These are phyloP conservation scores for Gastrophysa polygoni DNA, from an alignment of 2,888 invertebrate species.

Conservation along the genomic window DNA sequence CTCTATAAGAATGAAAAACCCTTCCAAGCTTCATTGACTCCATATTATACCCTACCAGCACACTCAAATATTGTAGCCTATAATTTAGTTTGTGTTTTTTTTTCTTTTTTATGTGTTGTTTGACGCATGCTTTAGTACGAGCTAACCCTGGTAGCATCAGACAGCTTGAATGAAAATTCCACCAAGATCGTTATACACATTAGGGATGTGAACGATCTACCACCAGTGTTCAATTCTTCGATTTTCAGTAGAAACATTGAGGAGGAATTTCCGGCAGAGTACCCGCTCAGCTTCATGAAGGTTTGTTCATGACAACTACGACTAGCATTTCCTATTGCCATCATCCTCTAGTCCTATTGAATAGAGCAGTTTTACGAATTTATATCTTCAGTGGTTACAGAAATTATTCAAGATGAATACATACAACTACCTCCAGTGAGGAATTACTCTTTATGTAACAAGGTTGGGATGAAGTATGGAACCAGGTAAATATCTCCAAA, in stretches of 20 bases:
- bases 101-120: slow-evolving; percentile 40
- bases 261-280: slow-evolving; percentile 76
- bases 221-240: slow-evolving; percentile 78
- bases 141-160: slow-evolving; percentile 86
- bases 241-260: slow-evolving; percentile 74
- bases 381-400: no score
- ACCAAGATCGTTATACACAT: slow-evolving; percentile 83
- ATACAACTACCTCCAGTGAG: no score
- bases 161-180: slow-evolving; percentile 87
- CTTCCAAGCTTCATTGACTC: not conserved
- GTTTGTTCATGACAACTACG: slow-evolving; percentile 57
- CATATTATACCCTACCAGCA: not conserved
- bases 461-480: no score
- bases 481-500: no score
- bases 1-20: not conserved
- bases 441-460: no score
- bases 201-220: slow-evolving; percentile 88
- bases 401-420: no score
- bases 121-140: slow-evolving; percentile 75
- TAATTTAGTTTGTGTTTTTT: slow-evolving; percentile 29
- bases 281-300: slow-evolving; percentile 74
- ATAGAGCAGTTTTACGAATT: no score
- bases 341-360: no score
- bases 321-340: no score
- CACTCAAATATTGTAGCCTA: slow-evolving; percentile 3